Conservation (phyloP, 2,797 vertebrate genomes). For the Capromys pilorides region DNA sequence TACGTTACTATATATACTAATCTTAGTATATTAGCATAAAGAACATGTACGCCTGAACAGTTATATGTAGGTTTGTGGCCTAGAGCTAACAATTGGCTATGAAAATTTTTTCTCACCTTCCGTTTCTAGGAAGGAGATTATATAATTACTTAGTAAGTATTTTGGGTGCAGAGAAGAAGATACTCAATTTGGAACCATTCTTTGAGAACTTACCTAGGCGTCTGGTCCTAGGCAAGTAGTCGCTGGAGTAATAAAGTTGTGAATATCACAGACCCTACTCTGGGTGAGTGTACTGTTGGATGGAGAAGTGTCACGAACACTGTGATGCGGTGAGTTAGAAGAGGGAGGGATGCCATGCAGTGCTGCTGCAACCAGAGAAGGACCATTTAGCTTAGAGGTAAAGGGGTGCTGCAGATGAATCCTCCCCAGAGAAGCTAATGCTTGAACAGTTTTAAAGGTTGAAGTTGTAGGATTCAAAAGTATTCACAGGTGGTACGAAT, state of each 20-base stretch:
- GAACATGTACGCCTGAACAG: slow-evolving; percentile 10
- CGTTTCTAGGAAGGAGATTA: slow-evolving; percentile 43
- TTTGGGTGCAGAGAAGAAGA: slow-evolving; percentile 10
- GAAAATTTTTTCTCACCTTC: slow-evolving; percentile 8
- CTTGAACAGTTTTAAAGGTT: slow-evolving; percentile 9
- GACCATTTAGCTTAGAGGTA: background rate
- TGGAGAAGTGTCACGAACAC: background rate
- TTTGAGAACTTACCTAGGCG: slow-evolving; percentile 4
- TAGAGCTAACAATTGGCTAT: slow-evolving; percentile 12
- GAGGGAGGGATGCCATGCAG: background rate
- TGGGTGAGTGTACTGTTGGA: background rate
- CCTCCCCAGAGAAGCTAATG: background rate
- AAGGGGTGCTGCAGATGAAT: background rate
- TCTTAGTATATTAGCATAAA: background rate
- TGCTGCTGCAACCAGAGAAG: background rate
- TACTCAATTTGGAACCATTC: background rate
- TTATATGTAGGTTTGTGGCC: background rate
- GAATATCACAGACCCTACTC: background rate
- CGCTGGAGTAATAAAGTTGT: background rate
- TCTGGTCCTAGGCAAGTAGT: background rate
- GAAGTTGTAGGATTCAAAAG: background rate
- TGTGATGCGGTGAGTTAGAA: background rate
- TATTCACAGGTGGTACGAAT: background rate
- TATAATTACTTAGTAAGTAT: background rate
- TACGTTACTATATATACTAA: too few species aligned